Base-by-base conservation (phyloP, 2,797 vertebrate species). In the Crocidura indochinensis region DNA sequence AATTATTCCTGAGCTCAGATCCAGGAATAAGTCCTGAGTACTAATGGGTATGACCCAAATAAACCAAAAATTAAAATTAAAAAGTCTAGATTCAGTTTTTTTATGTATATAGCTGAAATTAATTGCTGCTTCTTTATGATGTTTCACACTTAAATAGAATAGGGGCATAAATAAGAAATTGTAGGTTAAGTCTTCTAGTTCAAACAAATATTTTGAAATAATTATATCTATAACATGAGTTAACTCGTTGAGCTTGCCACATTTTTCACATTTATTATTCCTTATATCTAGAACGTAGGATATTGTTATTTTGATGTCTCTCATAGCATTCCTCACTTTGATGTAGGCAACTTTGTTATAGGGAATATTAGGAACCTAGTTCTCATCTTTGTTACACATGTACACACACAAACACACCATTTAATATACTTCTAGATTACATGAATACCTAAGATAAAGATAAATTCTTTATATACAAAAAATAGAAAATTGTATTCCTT, bases 291-390 rank as follows among this genome's bases (percentile, higher is more conserved):
- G 31, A 10, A 26, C 14, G 24, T 12, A 19, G 31, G 46, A 31
- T 51, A 8, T 8, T 38, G 27, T 68, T 31, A 67, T 46, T 19
- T 65, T 5, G 49, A 38, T 69, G 9, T 0, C 14, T 76, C 78
- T 65, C 24, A 1, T 62, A 26, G 47, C 67, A 56, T 46, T 22
- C n/a, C 8, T 76, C 20, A 24, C 49, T 74, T 64, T n/a, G 24
- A 62, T 81, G 24, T 78, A 46, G 29, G 74, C 26, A 49, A 67
- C 24, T 84, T 79, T 51, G 10, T 78, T 84, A 75, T 67, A 84
- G 79, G 82, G 29, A 19, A 10, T 60, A 29, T 81, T 31, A 74
- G 75, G 56, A 22, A n/a, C 1, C 5, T 27, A 14, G 7, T 51
- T 14, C 44, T 73, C 19, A 31, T 62, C 24, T 81, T 10, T 69